phyloP scores from a whole-genome alignment of 2,888 invertebrate species.

The Ceratothoa steindachneri region DNA sequence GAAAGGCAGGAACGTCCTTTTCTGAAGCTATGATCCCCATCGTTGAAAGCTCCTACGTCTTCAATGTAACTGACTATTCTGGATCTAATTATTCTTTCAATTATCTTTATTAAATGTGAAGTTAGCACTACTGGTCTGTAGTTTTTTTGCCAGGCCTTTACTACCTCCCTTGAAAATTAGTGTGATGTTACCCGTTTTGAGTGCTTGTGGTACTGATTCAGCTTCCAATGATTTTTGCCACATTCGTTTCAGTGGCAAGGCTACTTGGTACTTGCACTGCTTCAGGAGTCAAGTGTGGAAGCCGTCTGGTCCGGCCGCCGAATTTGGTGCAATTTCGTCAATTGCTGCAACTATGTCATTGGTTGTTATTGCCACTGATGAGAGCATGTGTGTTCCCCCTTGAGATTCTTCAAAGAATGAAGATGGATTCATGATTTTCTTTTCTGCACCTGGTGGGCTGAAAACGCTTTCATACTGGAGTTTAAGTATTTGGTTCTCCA shows the following conservation, averaged over 20 bases:
- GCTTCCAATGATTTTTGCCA: not conserved
- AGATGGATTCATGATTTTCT: too few relatives aligned
- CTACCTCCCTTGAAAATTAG: conserved; percentile 63
- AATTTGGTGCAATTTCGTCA: too few relatives aligned
- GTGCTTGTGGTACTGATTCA: conserved; percentile 50
- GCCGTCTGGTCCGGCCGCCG: too few relatives aligned
- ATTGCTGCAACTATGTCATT: too few relatives aligned
- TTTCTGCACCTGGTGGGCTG: too few relatives aligned
- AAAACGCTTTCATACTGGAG: too few relatives aligned
- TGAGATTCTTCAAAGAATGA: too few relatives aligned
- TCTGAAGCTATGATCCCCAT: not conserved
- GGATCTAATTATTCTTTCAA: not conserved
- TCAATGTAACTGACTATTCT: conserved; percentile 55
- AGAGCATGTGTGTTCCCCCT: too few relatives aligned
- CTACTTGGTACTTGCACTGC: not conserved
- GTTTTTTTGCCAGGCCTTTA: conserved; percentile 58
- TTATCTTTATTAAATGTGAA: not conserved
- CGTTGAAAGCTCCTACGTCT: conserved; percentile 52
- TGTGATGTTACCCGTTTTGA: conserved; percentile 68
- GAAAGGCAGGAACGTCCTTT: not conserved
- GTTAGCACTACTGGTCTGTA: not conserved
- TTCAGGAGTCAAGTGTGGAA: too few relatives aligned
- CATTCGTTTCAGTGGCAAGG: too few relatives aligned
- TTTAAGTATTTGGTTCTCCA: too few relatives aligned
- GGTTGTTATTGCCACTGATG: too few relatives aligned